Base-by-base conservation (phyloP, 2,113 vertebrate genomes). In the Tragulus kanchil region DNA sequence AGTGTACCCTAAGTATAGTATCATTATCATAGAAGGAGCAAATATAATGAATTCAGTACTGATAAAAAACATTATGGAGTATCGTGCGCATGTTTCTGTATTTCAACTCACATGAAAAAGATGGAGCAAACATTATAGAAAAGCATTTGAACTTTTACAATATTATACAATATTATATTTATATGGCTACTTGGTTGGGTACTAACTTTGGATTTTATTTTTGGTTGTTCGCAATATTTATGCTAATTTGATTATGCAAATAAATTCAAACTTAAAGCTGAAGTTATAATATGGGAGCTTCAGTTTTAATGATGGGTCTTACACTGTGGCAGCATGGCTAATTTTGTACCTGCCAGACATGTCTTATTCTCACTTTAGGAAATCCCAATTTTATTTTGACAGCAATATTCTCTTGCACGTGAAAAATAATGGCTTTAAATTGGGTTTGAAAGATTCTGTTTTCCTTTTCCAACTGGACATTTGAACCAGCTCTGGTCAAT, bases 291-390 rank as follows among this genome's bases (percentile, higher is more conserved):
- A 50, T 21, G 73, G 9, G 25, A 5, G 10, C 15, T 36, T 26
- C 42, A 6, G 21, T 52, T 36, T 81, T 58, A 54, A 56, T 79
- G 28, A n/a, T n/a, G 52, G 10, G 36, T 50, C 48, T 17, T 36
- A 15, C 1, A 36, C 7, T 15, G 13, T 23, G 61, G 1, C 21
- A 79, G 1, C 5, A 28, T 0, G 26, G 54, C 50, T 56, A n/a
- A 62, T 45, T 75, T 5, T 84, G 9, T 64, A 69, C 56, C 23
- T 79, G 64, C 5, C 3, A n/a, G 36, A n/a, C 0, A 17, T n/a
- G 17, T 56, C 15, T 69, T 58, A 31, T 67, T 64, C 25, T 79
- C 56, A 26, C 52, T 42, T 71, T n/a, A 82, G 36, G 10, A 75
- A 56, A 61, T 65, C 11, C 31, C 23, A 15, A 17, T 75, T 86